Evolutionary conservation across 2,113 vertebrate species (phyloP).

Genomic region (Suricata suricatta): DNA sequence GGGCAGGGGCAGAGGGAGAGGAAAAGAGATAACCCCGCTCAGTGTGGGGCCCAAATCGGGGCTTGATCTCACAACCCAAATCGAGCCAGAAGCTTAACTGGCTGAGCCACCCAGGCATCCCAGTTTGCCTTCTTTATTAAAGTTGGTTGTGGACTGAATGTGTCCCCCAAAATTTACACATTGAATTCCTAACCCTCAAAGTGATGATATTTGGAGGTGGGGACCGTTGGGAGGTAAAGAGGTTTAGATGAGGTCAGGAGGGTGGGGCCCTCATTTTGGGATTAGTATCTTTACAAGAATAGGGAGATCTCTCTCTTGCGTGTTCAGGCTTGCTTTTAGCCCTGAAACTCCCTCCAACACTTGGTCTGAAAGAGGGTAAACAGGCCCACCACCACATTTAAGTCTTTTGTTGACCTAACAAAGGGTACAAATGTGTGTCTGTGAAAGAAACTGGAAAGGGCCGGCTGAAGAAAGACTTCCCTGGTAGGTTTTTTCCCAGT

Average conservation of each 20-base stretch:
- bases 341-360: slow-evolving; percentile 19
- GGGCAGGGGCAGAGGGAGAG: too few relatives aligned
- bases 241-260: background rate
- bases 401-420: background rate
- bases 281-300: background rate
- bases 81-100: too few relatives aligned
- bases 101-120: too few relatives aligned
- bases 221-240: background rate
- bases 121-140: background rate
- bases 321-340: background rate
- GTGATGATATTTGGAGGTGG: background rate
- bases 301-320: background rate
- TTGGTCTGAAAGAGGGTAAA: background rate
- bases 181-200: background rate
- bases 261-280: too few relatives aligned
- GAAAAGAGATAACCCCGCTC: too few relatives aligned
- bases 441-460: background rate
- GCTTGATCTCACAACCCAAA: too few relatives aligned
- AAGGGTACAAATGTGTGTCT: background rate
- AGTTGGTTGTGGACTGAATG: background rate
- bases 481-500: background rate
- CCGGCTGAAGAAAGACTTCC: background rate
- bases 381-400: background rate
- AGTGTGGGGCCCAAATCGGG: too few relatives aligned
- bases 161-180: background rate